Percentiles rank a stretch among this genome's conserved stretches.
These are phyloP conservation scores for Bubalus kerabau DNA, from an alignment of 2,113 vertebrate genomes.

Conservation along the genomic window DNA sequence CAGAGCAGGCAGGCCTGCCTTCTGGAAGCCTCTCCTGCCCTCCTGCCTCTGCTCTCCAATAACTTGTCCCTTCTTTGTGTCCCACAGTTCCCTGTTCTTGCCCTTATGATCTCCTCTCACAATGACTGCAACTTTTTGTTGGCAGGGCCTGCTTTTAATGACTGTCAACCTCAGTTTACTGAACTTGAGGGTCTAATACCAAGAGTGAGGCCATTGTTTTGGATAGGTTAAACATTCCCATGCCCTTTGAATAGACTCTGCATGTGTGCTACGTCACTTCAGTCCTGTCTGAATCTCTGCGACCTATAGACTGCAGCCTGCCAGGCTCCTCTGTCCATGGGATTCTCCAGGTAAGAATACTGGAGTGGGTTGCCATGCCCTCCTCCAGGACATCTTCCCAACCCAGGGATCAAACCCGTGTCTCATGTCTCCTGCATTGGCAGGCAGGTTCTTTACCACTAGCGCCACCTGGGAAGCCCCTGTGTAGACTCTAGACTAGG, in stretches of 20 bases:
- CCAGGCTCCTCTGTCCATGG: not conserved
- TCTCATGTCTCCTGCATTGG: not conserved
- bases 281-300: not conserved
- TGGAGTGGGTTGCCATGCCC: not conserved
- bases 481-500: not conserved
- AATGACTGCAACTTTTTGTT: not conserved
- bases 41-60: not conserved
- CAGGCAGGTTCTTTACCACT: not conserved
- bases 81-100: not conserved
- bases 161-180: not conserved
- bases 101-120: not conserved
- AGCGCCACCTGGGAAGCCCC: not conserved
- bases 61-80: not conserved
- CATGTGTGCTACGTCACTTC: not conserved
- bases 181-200: not conserved
- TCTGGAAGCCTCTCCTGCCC: not conserved
- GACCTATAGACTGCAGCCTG: not conserved
- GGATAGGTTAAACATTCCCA: not conserved
- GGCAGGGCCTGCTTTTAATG: not conserved
- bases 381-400: not conserved
- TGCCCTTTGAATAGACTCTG: not conserved
- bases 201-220: slow-evolving; percentile 33
- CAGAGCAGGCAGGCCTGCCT: not conserved
- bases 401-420: not conserved
- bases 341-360: not conserved